phyloP scores from a whole-genome alignment of 2,888 invertebrate species.

The Neocrepidodera transversa region DNA sequence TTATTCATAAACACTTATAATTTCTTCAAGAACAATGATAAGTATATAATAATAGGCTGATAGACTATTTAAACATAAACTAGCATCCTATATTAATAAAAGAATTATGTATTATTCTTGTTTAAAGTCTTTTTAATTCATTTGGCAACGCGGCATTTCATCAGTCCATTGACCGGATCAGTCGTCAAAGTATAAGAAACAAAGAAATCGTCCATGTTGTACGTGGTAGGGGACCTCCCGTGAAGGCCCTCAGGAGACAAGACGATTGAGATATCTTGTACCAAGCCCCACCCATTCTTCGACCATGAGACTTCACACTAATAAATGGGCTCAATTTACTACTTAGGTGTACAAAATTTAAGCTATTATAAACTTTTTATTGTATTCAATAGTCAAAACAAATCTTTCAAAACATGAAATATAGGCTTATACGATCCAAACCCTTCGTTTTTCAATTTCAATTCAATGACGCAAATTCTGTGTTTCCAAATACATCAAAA shows the following conservation, averaged over 20 bases:
- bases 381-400: no score
- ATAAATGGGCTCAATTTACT: background rate
- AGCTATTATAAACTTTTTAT: no score
- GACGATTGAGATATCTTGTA: slow-evolving; percentile 58
- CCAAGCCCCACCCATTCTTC: slow-evolving; percentile 49
- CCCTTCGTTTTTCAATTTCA: background rate
- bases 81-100: no score
- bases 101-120: no score
- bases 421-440: no score
- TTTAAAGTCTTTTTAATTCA: no score
- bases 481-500: background rate
- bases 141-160: slow-evolving; percentile 1
- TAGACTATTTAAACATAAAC: no score
- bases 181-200: slow-evolving; percentile 22
- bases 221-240: slow-evolving; percentile 50
- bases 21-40: no score
- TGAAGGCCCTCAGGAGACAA: slow-evolving; percentile 53
- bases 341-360: background rate
- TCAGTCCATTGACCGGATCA: slow-evolving; percentile 12
- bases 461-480: background rate
- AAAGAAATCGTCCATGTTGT: slow-evolving; percentile 22
- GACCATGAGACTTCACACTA: background rate
- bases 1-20: background rate
- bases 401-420: no score
- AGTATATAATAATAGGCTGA: no score